Percentiles rank a stretch among this genome's conserved stretches.
Conservation (phyloP, 2,113 vertebrate species). For the Perognathus longimembris region DNA sequence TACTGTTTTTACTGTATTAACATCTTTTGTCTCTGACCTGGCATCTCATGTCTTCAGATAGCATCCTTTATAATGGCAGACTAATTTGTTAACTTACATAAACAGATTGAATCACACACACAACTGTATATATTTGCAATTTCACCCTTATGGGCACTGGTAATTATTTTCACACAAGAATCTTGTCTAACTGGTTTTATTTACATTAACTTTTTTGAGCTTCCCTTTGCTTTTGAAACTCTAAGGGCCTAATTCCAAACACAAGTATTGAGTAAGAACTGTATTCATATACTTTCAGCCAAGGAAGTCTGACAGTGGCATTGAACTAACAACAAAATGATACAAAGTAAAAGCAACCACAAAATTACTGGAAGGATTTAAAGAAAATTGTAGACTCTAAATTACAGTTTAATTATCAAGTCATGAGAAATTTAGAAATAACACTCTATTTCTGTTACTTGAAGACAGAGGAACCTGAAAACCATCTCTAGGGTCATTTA, state of each 20-base stretch:
- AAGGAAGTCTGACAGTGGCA: background rate
- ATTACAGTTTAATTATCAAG: background rate
- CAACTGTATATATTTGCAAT: background rate
- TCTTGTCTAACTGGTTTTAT: background rate
- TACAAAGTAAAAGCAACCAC: constrained; percentile 16
- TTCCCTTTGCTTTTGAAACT: constrained; percentile 28
- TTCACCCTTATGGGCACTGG: background rate
- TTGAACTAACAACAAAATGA: constrained; percentile 8
- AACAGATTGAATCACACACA: background rate
- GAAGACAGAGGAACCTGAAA: background rate
- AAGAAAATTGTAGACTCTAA: background rate
- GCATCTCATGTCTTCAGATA: background rate
- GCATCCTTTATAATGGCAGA: background rate
- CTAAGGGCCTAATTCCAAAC: background rate
- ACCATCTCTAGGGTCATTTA: background rate
- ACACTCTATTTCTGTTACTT: background rate
- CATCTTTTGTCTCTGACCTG: background rate
- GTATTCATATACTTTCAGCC: background rate
- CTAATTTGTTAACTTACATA: background rate
- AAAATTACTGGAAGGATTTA: background rate
- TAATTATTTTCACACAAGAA: background rate
- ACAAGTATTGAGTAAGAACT: background rate
- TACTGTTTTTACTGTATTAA: background rate
- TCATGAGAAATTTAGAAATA: background rate
- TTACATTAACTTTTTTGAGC: background rate